Conservation (phyloP, 1,140 invertebrate genomes). For the Leptopilina boulardi region DNA sequence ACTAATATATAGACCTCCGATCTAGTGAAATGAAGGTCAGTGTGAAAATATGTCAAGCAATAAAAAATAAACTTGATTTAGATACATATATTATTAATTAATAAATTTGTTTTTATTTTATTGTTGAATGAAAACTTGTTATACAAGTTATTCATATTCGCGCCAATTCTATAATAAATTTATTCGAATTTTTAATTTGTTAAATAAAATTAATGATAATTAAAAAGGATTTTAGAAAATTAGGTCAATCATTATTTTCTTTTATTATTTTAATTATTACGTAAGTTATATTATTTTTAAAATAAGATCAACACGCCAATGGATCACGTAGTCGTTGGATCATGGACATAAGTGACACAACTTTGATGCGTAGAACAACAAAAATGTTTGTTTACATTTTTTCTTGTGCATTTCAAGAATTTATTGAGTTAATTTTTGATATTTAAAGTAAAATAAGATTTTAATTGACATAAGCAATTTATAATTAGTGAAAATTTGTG, state of each 20-base stretch:
- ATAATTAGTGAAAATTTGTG: neutral
- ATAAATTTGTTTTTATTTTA: neutral
- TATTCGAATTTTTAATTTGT: no score
- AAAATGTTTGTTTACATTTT: conserved; percentile 18
- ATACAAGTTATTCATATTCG: neutral
- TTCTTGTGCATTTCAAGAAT: neutral
- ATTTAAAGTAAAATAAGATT: neutral
- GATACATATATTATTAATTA: neutral
- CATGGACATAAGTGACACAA: neutral
- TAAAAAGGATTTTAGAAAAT: no score
- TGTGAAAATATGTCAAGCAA: conserved; percentile 21
- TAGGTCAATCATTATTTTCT: no score
- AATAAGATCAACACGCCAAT: neutral
- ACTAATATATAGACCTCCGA: neutral
- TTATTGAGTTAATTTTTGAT: neutral
- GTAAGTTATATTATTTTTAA: conserved; percentile 11
- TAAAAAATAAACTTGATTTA: conserved; percentile 24
- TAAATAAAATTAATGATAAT: no score
- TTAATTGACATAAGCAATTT: neutral
- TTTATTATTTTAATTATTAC: neutral
- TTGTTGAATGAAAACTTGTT: neutral
- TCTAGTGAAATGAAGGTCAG: conserved; percentile 6
- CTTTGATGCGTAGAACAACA: neutral
- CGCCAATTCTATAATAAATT: no score
- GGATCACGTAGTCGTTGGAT: neutral